A percentile compares a stretch with the other conserved stretches of the same genome.
Conservation (phyloP, 2,797 vertebrate species). For the Morelia viridis region DNA sequence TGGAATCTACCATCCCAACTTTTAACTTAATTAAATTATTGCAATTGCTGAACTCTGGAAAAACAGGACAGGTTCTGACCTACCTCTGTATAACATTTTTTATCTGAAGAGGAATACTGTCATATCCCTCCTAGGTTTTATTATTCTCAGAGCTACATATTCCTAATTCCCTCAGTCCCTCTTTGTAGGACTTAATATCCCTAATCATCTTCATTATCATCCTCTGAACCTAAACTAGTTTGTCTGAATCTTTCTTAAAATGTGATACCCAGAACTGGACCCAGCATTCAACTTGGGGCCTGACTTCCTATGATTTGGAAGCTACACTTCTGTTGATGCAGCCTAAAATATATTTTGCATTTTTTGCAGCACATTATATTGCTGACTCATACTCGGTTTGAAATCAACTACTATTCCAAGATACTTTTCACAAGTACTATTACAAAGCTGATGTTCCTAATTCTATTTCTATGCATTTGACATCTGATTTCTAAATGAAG, state of each 20-base stretch:
- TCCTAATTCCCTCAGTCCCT: background rate
- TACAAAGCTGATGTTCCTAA: background rate
- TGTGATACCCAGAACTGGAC: background rate
- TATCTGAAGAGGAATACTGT: background rate
- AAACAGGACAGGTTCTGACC: background rate
- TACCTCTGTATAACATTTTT: background rate
- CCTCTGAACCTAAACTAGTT: background rate
- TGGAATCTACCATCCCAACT: background rate
- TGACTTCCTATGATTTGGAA: background rate
- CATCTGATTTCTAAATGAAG: background rate
- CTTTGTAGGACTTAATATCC: background rate
- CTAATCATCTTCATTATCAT: background rate
- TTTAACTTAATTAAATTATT: background rate
- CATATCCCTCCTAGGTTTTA: background rate
- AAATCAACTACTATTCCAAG: background rate
- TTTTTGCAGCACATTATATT: background rate
- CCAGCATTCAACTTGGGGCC: background rate
- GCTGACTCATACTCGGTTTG: background rate
- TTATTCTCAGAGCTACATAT: background rate
- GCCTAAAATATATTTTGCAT: background rate
- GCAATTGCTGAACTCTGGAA: background rate
- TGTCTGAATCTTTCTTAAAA: background rate
- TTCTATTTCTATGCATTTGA: background rate
- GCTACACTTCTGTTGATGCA: background rate
- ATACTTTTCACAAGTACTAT: background rate